These are phyloP conservation scores for Drepana falcataria DNA, from an alignment of 2,888 invertebrate species.

Conservation along the genomic window DNA sequence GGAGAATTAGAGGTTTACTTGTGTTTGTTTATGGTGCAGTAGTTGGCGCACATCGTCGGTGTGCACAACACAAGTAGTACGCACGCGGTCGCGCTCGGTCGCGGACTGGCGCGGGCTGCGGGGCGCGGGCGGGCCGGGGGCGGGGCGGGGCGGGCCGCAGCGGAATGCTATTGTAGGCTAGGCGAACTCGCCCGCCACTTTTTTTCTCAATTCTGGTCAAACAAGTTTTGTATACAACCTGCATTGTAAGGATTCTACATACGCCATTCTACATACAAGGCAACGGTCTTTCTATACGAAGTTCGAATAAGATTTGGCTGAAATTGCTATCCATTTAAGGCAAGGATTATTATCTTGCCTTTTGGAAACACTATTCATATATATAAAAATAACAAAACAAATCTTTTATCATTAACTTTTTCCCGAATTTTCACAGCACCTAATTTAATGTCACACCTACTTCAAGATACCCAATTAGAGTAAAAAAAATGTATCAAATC, in stretches of 20 bases:
- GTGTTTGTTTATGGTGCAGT: conserved; percentile 43
- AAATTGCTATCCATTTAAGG: conserved; percentile 13
- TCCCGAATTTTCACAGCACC: too few relatives aligned
- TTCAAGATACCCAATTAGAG: too few relatives aligned
- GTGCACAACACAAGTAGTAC: conserved; percentile 40
- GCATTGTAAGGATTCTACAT: conserved; percentile 78
- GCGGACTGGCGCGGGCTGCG: conserved; percentile 37
- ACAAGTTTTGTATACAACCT: conserved; percentile 78
- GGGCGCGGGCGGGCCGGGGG: conserved; percentile 58
- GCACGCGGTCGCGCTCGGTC: conserved; percentile 27
- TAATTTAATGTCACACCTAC: too few relatives aligned
- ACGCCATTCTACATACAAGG: conserved; percentile 70
- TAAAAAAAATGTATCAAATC: too few relatives aligned
- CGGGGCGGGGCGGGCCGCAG: conserved; percentile 53
- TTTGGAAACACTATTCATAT: too few relatives aligned
- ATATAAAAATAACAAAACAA: conserved; percentile 3
- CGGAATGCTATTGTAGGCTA: conserved; percentile 78
- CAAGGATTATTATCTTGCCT: too few relatives aligned
- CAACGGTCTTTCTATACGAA: conserved; percentile 67
- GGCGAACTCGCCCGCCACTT: conserved; percentile 77
- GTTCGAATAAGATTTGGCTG: conserved; percentile 42
- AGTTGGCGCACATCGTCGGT: conserved; percentile 47
- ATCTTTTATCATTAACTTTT: too few relatives aligned
- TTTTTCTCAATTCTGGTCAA: conserved; percentile 75
- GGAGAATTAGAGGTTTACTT: conserved; percentile 24